These are phyloP conservation scores for Wasmannia auropunctata DNA, from an alignment of 1,140 invertebrate species.

Conservation along the genomic window DNA sequence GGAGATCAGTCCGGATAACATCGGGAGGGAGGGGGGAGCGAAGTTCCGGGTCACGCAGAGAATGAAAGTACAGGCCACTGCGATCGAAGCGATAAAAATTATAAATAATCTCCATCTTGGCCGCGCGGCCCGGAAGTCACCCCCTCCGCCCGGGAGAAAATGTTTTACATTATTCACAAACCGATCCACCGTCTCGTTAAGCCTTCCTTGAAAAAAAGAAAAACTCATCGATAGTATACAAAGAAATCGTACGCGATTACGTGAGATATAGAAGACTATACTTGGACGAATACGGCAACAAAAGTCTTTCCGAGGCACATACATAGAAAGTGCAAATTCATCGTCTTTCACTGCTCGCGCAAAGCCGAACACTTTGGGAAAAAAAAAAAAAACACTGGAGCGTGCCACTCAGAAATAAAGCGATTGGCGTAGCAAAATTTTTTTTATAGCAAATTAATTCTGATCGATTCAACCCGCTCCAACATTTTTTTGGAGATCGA, in stretches of 20 bases:
- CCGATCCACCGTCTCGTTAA: slow-evolving; percentile 38
- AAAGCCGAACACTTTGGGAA: slow-evolving; percentile 7
- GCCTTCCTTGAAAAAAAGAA: slow-evolving; percentile 46
- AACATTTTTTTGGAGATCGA: neutral
- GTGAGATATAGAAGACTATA: slow-evolving; percentile 44
- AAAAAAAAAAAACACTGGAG: neutral
- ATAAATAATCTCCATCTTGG: slow-evolving; percentile 24
- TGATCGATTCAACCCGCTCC: neutral
- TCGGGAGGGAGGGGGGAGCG: neutral
- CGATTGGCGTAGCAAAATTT: neutral
- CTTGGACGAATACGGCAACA: slow-evolving; percentile 18
- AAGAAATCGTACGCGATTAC: slow-evolving; percentile 38
- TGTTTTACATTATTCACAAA: slow-evolving; percentile 56
- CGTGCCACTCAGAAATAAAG: slow-evolving; percentile 7
- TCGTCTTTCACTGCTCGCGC: slow-evolving; percentile 13
- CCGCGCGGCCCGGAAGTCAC: slow-evolving; percentile 43
- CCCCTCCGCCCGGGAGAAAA: neutral
- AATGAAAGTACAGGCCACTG: slow-evolving; percentile 49
- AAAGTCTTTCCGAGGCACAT: slow-evolving; percentile 55
- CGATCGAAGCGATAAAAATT: slow-evolving; percentile 38
- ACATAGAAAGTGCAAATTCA: slow-evolving; percentile 42
- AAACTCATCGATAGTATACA: slow-evolving; percentile 39
- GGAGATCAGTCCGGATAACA: slow-evolving; percentile 59
- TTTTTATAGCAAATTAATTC: neutral
- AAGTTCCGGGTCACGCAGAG: slow-evolving; percentile 15